Conservation (phyloP, 2,113 vertebrate species). For the Alosa alosa region DNA sequence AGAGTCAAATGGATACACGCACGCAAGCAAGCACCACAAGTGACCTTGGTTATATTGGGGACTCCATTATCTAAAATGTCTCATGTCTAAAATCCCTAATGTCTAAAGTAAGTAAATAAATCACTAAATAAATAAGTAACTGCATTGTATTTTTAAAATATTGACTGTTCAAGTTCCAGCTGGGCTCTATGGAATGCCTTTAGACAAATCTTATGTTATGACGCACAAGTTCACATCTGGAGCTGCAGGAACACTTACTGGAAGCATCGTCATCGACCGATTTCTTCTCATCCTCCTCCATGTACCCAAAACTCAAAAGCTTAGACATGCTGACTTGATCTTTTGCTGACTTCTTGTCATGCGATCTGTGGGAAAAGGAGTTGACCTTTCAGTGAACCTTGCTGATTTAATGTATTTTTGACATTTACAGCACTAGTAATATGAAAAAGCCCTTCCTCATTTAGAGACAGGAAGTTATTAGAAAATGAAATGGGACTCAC, state of each 20-base stretch:
- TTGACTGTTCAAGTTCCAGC: no score
- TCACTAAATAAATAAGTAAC: no score
- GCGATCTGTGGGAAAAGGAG: slow-evolving; percentile 53
- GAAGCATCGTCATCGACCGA: slow-evolving; percentile 70
- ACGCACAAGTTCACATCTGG: no score
- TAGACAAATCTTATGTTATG: no score
- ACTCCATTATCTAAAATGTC: no score
- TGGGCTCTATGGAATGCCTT: no score
- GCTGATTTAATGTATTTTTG: not conserved
- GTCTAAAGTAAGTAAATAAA: not conserved
- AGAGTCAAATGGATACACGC: slow-evolving; percentile 17
- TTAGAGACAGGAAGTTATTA: not conserved
- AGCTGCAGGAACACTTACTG: slow-evolving; percentile 56
- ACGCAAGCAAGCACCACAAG: not conserved
- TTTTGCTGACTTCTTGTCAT: slow-evolving; percentile 62
- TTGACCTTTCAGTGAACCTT: not conserved
- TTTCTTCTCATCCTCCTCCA: slow-evolving; percentile 68
- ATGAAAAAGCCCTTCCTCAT: no score
- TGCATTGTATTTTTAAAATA: no score
- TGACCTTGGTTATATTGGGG: not conserved
- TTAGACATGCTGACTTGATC: slow-evolving; percentile 72
- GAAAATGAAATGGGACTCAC: slow-evolving; percentile 51
- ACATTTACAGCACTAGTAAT: not conserved
- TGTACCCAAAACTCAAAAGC: slow-evolving; percentile 75
- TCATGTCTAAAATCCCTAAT: not conserved